These are phyloP conservation scores for Prionace glauca DNA, from an alignment of 2,797 vertebrate genomes.

Conservation along the genomic window DNA sequence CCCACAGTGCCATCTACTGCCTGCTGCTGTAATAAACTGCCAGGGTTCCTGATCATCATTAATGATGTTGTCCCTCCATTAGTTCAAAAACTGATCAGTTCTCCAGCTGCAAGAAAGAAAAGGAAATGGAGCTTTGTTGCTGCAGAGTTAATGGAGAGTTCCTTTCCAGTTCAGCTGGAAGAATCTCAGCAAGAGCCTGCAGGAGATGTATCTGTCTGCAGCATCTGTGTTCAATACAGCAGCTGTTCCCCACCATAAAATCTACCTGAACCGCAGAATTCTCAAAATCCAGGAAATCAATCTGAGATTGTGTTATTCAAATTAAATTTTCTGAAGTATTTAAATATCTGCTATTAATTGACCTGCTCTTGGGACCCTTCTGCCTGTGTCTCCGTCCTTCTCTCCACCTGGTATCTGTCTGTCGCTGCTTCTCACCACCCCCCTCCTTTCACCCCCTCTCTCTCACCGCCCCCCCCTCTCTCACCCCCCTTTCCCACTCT, in stretches of 20 bases:
- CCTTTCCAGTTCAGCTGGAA: not conserved
- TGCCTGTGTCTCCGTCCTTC: not conserved
- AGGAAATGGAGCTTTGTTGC: not conserved
- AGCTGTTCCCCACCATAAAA: not conserved
- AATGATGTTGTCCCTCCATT: too few relatives aligned
- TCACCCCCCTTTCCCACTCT: not conserved
- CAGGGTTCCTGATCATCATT: not conserved
- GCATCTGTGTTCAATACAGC: not conserved
- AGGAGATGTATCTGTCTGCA: not conserved
- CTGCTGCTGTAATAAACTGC: not conserved
- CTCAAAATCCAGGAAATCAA: not conserved
- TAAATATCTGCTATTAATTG: not conserved
- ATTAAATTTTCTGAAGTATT: not conserved
- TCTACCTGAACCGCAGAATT: not conserved
- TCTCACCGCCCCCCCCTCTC: not conserved
- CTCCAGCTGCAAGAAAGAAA: not conserved
- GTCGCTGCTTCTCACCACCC: too few relatives aligned
- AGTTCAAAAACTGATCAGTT: not conserved
- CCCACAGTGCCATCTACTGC: constrained; percentile 5
- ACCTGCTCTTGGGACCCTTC: not conserved
- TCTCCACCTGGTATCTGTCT: not conserved
- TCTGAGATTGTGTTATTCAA: not conserved
- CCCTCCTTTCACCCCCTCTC: too few relatives aligned
- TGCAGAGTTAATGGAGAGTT: not conserved
- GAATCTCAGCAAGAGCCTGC: not conserved